A percentile compares a stretch with the other conserved stretches of the same genome.
Conservation (phyloP, 2,888 invertebrate genomes). For the Panopea generosa region DNA sequence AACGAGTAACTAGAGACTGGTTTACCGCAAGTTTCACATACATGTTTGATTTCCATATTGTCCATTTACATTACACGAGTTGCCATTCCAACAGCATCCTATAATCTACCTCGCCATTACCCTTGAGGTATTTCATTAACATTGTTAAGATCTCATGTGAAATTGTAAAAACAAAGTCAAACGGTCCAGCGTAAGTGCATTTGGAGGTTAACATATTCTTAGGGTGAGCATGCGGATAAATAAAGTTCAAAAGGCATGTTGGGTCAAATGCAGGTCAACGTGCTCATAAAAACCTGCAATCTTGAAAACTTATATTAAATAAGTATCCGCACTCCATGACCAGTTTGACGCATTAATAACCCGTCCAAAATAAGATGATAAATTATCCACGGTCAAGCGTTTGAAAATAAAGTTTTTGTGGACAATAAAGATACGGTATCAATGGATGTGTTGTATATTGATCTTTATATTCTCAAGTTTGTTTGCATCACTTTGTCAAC, state of each 20-base stretch:
- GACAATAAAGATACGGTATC: no score
- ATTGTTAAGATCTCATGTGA: constrained; percentile 7
- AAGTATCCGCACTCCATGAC: constrained; percentile 30
- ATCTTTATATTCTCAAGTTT: no score
- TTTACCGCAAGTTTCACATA: no score
- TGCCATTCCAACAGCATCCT: not conserved
- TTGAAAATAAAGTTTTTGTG: no score
- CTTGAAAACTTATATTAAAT: constrained; percentile 53
- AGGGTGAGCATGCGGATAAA: constrained; percentile 56
- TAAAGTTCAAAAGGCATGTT: constrained; percentile 65
- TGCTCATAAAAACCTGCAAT: constrained; percentile 56
- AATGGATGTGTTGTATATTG: no score
- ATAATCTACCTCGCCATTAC: not conserved
- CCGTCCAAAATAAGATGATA: not conserved
- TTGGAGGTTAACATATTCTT: constrained; percentile 59
- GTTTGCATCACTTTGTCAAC: no score
- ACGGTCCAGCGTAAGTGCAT: constrained; percentile 45
- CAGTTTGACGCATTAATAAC: constrained; percentile 10
- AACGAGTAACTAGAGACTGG: no score
- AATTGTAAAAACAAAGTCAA: constrained; percentile 54
- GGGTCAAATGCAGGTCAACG: constrained; percentile 58
- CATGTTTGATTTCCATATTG: no score
- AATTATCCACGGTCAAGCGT: not conserved
- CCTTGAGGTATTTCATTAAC: constrained; percentile 7
- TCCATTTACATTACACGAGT: no score